phyloP scores from a whole-genome alignment of 1,140 invertebrate genomes.

The Pectinophora gossypiella region DNA sequence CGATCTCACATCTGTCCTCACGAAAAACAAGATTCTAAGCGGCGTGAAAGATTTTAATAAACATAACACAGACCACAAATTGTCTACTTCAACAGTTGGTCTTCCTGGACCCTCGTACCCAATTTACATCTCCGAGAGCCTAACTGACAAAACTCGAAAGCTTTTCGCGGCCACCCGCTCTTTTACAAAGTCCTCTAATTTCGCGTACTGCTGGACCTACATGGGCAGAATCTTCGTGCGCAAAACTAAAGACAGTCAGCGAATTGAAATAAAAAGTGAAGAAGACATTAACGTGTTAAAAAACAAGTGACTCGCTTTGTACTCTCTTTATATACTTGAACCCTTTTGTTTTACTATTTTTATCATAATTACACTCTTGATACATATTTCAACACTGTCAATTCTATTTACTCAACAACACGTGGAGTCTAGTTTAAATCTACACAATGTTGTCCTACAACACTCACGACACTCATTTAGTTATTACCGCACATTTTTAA shows the following conservation, averaged over 20 bases:
- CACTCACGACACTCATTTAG: too few species aligned
- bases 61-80: neutral
- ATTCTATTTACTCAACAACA: too few species aligned
- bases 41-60: conserved; percentile 7
- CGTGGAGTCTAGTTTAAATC: too few species aligned
- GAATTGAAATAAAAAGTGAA: conserved; percentile 4
- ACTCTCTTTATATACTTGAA: too few species aligned
- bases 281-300: too few species aligned
- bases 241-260: neutral
- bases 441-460: too few species aligned
- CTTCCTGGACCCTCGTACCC: neutral
- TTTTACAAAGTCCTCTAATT: neutral
- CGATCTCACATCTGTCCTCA: conserved; percentile 1
- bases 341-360: too few species aligned
- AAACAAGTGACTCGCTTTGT: too few species aligned
- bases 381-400: too few species aligned
- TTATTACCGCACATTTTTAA: too few species aligned
- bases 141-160: conserved; percentile 1
- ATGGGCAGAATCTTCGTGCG: conserved; percentile 7
- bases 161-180: neutral
- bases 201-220: conserved; percentile 4
- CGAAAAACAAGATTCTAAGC: conserved; percentile 7
- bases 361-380: too few species aligned
- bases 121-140: conserved; percentile 9
- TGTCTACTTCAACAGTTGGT: neutral